Base-by-base conservation (phyloP, 2,888 invertebrate genomes). In the Blera fallax region DNA sequence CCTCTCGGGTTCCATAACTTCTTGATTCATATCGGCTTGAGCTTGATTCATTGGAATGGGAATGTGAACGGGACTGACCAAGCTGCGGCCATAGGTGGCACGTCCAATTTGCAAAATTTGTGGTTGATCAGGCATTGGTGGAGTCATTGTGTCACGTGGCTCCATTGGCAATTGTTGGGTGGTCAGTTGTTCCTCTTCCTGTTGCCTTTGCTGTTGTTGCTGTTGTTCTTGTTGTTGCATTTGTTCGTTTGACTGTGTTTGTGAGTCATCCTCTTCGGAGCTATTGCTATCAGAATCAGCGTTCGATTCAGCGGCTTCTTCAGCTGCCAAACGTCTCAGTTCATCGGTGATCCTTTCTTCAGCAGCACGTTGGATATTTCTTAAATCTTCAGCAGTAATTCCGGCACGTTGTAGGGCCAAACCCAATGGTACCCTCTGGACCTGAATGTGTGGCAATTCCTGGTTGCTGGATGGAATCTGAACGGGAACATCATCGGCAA, bases 41-140 rank as follows among this genome's bases (percentile, higher is more conserved):
- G 94, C 93, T 70, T 95, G 94, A 91, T 93, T 90, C 94, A 93
- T 91, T 93, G 92, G 79, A 92, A 94, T 92, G 90, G 94, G 77
- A 92, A 93, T 87, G 91, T 94, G 89, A 91, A 94, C 88, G 90
- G 93, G 89, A 69, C 90, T 90, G 43, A 90, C 90, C 87, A 93
- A 92, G 87, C 92, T 92, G 67, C 92, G 92, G 80, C 91, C 92
- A 40, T 91, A 92, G 78, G 92, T 90, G 77, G 90, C 92, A 87
- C 93, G 93, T 43, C 91, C 89, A 80, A 91, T 92, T 82, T 90
- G 90, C 88, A 91, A 87, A 74, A 90, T 89, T 69, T 90, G 89
- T 76, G 90, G 89, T 87, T 91, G 91, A 82, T 92, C 90, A 76
- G 93, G 89, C 91, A 91, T 90, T 87, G 90, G 91, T 79, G 92